A percentile compares a stretch with the other conserved stretches of the same genome.
phyloP scores from a whole-genome alignment of 1,140 invertebrate genomes.

The Trypoxylus dichotomus region DNA sequence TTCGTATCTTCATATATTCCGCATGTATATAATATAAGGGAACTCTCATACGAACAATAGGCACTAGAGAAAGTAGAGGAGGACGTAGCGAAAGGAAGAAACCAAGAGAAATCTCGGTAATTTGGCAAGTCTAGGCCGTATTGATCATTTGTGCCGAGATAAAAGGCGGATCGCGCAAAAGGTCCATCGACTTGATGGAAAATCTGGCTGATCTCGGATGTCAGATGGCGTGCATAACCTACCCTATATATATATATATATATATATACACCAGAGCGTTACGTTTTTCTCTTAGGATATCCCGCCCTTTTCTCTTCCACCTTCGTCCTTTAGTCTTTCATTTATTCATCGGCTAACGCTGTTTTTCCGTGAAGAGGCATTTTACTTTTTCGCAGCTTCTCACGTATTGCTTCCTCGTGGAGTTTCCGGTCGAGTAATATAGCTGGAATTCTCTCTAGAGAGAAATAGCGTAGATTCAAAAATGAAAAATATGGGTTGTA shows the following conservation, averaged over 20 bases:
- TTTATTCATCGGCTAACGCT: neutral
- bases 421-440: neutral
- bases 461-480: neutral
- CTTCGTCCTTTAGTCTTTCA: neutral
- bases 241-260: neutral
- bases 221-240: neutral
- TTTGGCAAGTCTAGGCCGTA: neutral
- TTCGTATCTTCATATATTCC: neutral
- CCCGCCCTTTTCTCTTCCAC: neutral
- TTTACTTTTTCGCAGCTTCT: slow-evolving; percentile 6
- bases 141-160: neutral
- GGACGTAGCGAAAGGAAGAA: neutral
- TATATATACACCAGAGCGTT: neutral
- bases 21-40: neutral
- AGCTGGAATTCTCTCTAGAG: neutral
- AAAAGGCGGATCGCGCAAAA: neutral
- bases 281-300: neutral
- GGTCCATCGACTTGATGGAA: neutral
- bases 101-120: neutral
- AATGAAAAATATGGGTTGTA: neutral
- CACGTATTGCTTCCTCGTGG: neutral
- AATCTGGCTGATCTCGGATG: neutral
- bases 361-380: neutral
- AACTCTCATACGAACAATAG: neutral
- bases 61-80: no score